Evolutionary conservation across 1,140 invertebrate genomes (phyloP).

Genomic region (Nylanderia fulva): DNA sequence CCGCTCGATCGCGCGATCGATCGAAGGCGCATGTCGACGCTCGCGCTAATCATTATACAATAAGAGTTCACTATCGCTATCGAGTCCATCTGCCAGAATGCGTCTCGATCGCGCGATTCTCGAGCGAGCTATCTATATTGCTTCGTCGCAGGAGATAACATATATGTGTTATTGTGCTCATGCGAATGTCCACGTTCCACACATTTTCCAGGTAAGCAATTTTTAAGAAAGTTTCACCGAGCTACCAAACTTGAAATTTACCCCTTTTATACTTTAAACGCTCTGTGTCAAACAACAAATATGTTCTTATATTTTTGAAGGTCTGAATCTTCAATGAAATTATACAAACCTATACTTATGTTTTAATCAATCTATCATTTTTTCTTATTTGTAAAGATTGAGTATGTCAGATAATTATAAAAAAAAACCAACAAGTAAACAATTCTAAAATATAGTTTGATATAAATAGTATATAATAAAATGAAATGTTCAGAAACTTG

Average conservation of each 20-base stretch:
- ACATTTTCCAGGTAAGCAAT: conserved; percentile 8
- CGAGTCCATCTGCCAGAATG: conserved; percentile 31
- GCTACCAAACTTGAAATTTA: not conserved
- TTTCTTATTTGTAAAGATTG: no score
- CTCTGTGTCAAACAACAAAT: no score
- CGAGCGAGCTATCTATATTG: conserved; percentile 67
- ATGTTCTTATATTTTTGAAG: no score
- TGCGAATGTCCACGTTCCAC: conserved; percentile 28
- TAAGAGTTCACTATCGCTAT: conserved; percentile 71
- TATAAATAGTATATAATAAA: not conserved
- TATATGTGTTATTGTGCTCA: conserved; percentile 26
- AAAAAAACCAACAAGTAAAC: no score
- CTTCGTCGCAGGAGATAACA: conserved; percentile 63
- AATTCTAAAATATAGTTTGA: no score
- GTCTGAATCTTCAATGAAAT: no score
- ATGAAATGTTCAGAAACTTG: not conserved
- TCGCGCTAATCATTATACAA: conserved; percentile 71
- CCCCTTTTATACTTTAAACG: not conserved
- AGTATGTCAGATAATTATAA: no score
- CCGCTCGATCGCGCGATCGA: conserved; percentile 65
- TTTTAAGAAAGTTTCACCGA: not conserved
- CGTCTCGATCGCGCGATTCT: conserved; percentile 51
- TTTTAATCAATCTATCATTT: no score
- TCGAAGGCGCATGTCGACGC: conserved; percentile 40
- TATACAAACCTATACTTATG: no score